A percentile compares a stretch with the other conserved stretches of the same genome.
Conservation (phyloP, 2,888 invertebrate genomes). For the Reticulitermes lucifugus region DNA sequence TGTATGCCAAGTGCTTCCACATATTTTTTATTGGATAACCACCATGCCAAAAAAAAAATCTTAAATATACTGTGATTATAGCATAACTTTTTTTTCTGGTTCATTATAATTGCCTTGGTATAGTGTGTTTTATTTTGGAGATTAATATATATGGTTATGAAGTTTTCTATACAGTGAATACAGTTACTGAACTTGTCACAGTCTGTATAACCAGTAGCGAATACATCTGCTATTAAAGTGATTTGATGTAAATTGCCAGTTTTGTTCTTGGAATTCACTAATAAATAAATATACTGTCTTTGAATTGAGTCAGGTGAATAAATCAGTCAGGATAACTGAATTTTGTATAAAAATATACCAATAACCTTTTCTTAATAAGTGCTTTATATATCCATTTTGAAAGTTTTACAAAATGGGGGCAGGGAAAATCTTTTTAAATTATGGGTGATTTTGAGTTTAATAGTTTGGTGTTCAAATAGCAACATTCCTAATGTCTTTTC, state of each 20-base stretch:
- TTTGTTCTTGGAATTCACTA: background rate
- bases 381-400: slow-evolving; percentile 31
- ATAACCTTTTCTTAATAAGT: slow-evolving; percentile 27
- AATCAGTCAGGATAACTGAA: background rate
- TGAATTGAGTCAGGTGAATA: background rate
- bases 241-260: background rate
- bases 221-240: background rate
- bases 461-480: background rate
- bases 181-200: background rate
- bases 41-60: background rate
- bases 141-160: slow-evolving; percentile 13
- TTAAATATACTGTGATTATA: slow-evolving; percentile 33
- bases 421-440: background rate
- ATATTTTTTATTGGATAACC: slow-evolving; percentile 31
- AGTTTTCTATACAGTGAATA: slow-evolving; percentile 12
- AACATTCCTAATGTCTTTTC: slow-evolving; percentile 32
- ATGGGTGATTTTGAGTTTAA: slow-evolving; percentile 26
- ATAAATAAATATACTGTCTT: background rate
- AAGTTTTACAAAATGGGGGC: slow-evolving; percentile 20
- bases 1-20: slow-evolving; percentile 45
- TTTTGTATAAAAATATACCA: slow-evolving; percentile 27
- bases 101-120: slow-evolving; percentile 30
- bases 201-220: background rate
- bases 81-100: background rate
- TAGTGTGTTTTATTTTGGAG: slow-evolving; percentile 20